Percentiles rank a stretch among this genome's conserved stretches.
phyloP scores from a whole-genome alignment of 2,113 vertebrate genomes.

The Alligator mississippiensis region DNA sequence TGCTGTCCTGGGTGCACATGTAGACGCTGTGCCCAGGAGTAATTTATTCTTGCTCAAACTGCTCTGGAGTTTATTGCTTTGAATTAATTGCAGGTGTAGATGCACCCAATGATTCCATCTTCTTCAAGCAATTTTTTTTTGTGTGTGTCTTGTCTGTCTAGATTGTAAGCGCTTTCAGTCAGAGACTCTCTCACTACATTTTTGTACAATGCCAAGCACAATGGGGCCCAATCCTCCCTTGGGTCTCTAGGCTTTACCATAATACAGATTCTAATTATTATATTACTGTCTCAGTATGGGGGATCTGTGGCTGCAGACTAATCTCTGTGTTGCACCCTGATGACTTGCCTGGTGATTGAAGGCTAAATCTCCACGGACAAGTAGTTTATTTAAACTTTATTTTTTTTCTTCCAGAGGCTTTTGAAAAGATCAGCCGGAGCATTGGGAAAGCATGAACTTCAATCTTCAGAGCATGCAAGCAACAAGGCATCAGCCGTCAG shows the following conservation, averaged over 20 bases:
- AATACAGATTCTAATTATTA: not conserved
- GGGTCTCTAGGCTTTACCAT: fast-evolving
- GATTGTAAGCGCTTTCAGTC: not conserved
- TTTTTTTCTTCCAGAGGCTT: not conserved
- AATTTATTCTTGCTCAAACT: too few relatives aligned
- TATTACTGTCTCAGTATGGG: not conserved
- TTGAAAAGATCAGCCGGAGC: not conserved
- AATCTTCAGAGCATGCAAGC: conserved; percentile 15
- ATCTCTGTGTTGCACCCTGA: not conserved
- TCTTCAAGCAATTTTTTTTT: too few relatives aligned
- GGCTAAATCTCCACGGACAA: not conserved
- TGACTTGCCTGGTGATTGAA: not conserved
- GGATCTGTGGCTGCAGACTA: not conserved
- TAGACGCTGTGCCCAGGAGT: too few relatives aligned
- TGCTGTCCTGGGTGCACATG: too few relatives aligned
- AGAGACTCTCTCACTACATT: not conserved
- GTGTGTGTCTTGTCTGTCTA: not conserved
- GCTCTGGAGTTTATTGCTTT: too few relatives aligned
- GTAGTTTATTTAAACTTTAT: not conserved
- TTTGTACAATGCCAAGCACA: not conserved
- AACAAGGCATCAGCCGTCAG: conserved; percentile 8
- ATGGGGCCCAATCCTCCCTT: not conserved
- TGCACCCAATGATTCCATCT: too few relatives aligned
- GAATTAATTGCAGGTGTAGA: too few relatives aligned
- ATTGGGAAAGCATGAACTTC: not conserved